These are phyloP conservation scores for Mesocentrotus franciscanus DNA, from an alignment of 53 echinoderm and acorn worm genomes.

Conservation along the genomic window DNA sequence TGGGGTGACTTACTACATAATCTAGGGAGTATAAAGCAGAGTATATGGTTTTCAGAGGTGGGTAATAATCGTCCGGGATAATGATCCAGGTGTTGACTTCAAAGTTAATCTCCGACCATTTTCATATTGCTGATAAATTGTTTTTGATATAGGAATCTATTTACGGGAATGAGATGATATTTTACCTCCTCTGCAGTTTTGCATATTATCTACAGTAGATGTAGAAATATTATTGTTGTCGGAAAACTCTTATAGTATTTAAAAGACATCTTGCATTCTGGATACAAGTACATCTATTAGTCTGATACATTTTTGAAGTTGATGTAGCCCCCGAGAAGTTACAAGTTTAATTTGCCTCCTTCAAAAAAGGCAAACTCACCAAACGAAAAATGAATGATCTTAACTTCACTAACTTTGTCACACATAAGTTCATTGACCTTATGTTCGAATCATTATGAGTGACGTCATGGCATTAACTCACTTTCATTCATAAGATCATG, in stretches of 20 bases:
- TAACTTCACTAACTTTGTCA: background rate
- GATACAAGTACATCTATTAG: background rate
- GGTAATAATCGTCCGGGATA: no score
- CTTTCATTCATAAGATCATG: constrained; percentile 45
- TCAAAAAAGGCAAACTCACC: background rate
- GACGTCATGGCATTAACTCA: constrained; percentile 51
- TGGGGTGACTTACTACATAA: no score
- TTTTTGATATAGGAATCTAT: no score
- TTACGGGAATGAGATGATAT: no score
- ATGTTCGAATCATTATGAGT: background rate
- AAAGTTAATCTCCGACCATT: no score
- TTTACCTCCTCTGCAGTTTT: no score
- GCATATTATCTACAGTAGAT: background rate
- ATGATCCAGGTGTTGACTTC: no score
- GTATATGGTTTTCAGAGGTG: no score
- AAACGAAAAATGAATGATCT: background rate
- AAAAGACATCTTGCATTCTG: background rate
- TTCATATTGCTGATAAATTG: no score
- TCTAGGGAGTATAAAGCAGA: no score
- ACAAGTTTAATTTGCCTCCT: background rate
- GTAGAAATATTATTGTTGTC: background rate
- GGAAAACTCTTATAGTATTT: background rate
- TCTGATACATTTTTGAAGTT: no score
- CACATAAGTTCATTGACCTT: constrained; percentile 58
- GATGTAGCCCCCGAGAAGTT: background rate